Base-by-base conservation (phyloP, 1,140 invertebrate genomes). In the Manduca sexta region DNA sequence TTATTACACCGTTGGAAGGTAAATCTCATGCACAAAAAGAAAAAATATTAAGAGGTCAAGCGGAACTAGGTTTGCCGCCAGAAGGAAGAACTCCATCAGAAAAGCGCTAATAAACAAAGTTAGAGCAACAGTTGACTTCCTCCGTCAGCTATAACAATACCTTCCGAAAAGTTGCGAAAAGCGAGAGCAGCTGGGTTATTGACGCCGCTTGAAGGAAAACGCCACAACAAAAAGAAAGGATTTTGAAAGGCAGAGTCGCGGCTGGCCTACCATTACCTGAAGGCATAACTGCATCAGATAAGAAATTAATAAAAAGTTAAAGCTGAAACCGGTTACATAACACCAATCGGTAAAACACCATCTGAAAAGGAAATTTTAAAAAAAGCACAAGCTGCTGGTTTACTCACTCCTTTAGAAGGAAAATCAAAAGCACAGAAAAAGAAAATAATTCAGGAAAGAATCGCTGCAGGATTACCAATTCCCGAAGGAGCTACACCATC, bases 381-480 rank as follows among this genome's bases (percentile, higher is more conserved):
- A 3, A 50, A 39, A 33, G 41, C 41, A 13, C 37, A 43, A 43
- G 33, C 18, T 11, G 40, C 40, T 16, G 48, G 65, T 1, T 38
- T 69, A n/a, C 11, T 66, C 1, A 63, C 58, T 2, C 62, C 67
- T 5, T 45, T 78, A 12, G 46, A 62, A 46, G 70, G 70, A 3
- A 75, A 74, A 64, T 49, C 60, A 2, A 2, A 40, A 10, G n/a
- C 30, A 26, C 40, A 75, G 34, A 78, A 73, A 49, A 64, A 69
- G 53, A 63, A 62, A 46, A 63, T 70, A 17, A 12, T 77, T 11
- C 60, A 49, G 60, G 47, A 54, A 40, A 40, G 61, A 30, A 51
- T 55, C 2, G 51, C 49, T 41, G 40, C 57, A 15, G 72, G 69
- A 5, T 16, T 72, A 21, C 57, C 60, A 4, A 44, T 75, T 16